Percentiles rank a stretch among this genome's conserved stretches.
phyloP scores from a whole-genome alignment of 2,113 vertebrate species.

The Ginglymostoma cirratum region DNA sequence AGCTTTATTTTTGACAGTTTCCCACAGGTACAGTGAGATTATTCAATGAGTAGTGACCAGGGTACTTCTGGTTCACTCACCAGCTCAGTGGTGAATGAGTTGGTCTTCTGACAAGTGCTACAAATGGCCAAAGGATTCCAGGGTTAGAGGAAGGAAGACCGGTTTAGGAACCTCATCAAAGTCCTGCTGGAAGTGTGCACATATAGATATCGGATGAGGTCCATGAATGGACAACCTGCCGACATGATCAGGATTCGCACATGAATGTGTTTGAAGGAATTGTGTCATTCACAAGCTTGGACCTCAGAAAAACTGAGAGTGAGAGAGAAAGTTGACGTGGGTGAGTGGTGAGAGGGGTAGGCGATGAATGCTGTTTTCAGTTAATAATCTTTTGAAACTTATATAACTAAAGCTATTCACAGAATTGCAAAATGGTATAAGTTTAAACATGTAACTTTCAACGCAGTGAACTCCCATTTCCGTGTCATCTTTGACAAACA shows the following conservation, averaged over 20 bases:
- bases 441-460: not conserved
- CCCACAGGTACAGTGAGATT: not conserved
- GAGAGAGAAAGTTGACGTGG: not conserved
- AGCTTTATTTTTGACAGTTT: not conserved
- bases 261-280: not conserved
- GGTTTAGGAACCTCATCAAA: not conserved
- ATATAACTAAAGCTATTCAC: not conserved
- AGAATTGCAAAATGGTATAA: not conserved
- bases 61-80: not conserved
- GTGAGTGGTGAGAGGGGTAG: no score
- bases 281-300: not conserved
- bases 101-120: not conserved
- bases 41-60: not conserved
- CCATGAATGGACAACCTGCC: not conserved
- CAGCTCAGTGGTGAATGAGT: not conserved
- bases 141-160: not conserved
- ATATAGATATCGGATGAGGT: not conserved
- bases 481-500: not conserved
- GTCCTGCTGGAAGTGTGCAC: not conserved
- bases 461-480: not conserved
- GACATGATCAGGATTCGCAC: not conserved
- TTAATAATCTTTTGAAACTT: not conserved
- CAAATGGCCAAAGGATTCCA: not conserved
- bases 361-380: not conserved
- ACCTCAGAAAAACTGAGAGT: not conserved